Percentiles rank a stretch among this genome's conserved stretches.
Conservation (phyloP, 2,888 invertebrate genomes). For the Eupeodes luniger region DNA sequence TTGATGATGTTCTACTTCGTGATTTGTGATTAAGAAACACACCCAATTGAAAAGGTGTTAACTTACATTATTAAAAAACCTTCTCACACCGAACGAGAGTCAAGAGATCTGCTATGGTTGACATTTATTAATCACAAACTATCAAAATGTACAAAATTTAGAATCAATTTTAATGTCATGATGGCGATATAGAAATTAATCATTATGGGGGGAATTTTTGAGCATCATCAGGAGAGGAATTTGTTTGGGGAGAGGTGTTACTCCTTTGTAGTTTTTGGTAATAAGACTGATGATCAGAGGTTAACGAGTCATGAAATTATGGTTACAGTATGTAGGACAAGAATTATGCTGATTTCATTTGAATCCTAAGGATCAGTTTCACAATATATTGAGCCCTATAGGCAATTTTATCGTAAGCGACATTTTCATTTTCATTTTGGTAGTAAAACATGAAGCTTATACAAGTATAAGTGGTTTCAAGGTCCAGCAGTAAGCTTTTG, state of each 20-base stretch:
- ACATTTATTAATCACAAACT: conserved; percentile 73
- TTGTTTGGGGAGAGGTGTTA: not conserved
- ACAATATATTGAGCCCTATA: no score
- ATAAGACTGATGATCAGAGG: not conserved
- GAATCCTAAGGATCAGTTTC: no score
- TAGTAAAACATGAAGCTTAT: no score
- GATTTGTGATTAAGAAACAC: conserved; percentile 73
- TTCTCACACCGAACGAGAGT: not conserved
- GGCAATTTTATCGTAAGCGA: no score
- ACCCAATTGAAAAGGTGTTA: conserved; percentile 73
- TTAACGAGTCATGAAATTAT: not conserved
- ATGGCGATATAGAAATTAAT: conserved; percentile 61
- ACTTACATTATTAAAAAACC: conserved; percentile 48
- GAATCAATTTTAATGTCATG: conserved; percentile 67
- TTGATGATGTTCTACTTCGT: conserved; percentile 74
- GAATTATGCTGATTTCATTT: not conserved
- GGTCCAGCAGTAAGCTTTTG: no score
- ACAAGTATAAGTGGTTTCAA: no score
- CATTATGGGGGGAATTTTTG: conserved; percentile 22
- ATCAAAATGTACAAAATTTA: conserved; percentile 60
- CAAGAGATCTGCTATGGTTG: conserved; percentile 34
- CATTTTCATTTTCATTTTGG: no score
- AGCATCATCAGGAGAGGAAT: not conserved
- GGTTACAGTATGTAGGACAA: not conserved
- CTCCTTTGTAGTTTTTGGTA: not conserved